These are phyloP conservation scores for Phoenicopterus ruber DNA, from an alignment of 2,113 vertebrate genomes.

Conservation along the genomic window DNA sequence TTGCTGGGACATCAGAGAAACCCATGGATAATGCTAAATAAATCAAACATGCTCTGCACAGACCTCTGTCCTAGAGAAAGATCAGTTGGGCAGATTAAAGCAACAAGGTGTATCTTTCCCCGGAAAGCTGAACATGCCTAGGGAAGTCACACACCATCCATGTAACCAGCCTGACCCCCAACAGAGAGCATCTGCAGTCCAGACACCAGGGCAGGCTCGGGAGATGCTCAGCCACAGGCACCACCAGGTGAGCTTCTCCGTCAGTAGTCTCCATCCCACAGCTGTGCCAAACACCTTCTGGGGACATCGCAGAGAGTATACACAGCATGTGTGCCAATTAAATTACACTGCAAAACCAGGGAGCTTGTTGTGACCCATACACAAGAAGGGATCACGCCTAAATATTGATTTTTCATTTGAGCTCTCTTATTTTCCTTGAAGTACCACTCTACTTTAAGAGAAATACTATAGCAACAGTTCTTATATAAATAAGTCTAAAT, in stretches of 20 bases:
- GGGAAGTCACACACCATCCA: neutral
- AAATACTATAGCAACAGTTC: neutral
- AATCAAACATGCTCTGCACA: neutral
- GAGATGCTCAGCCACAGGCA: neutral
- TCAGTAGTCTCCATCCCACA: neutral
- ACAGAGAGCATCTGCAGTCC: neutral
- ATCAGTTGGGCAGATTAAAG: neutral
- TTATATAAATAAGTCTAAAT: neutral
- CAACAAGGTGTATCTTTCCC: neutral
- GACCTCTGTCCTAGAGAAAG: neutral
- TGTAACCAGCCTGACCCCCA: neutral
- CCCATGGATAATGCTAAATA: neutral
- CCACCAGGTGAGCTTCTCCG: neutral
- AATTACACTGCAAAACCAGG: neutral
- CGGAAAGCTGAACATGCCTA: neutral
- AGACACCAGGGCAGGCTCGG: neutral
- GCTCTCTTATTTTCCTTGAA: neutral
- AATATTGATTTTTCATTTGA: neutral
- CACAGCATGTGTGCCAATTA: neutral
- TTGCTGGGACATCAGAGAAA: neutral
- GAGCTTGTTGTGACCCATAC: neutral
- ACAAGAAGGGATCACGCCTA: neutral
- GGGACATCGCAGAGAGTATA: neutral
- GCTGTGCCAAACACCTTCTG: neutral
- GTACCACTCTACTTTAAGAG: neutral